A percentile compares a stretch with the other conserved stretches of the same genome.
These are phyloP conservation scores for Adelognathus sp. DNA, from an alignment of 2,888 invertebrate genomes.

Conservation along the genomic window DNA sequence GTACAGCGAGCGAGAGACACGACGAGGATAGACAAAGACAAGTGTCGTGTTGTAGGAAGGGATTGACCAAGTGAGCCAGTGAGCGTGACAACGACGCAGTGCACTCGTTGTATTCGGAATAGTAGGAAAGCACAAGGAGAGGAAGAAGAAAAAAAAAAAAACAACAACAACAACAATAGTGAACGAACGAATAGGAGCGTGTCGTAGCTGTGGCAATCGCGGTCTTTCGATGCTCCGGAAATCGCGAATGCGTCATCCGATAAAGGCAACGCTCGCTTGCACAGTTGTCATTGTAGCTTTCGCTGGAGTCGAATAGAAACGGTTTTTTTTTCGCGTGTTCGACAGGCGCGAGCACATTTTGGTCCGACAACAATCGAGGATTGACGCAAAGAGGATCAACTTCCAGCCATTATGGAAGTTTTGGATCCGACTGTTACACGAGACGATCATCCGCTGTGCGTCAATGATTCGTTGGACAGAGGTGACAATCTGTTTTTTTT, in stretches of 20 bases:
- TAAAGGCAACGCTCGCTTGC: constrained; percentile 4
- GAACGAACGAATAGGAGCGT: constrained; percentile 10
- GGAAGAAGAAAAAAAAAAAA: constrained; percentile 12
- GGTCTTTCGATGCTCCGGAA: constrained; percentile 15
- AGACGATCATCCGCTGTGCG: constrained; percentile 76
- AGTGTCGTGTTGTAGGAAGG: background rate
- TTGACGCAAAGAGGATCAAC: background rate
- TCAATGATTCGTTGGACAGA: constrained; percentile 76
- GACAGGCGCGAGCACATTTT: too few relatives aligned
- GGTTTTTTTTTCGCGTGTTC: too few relatives aligned
- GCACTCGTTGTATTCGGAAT: background rate
- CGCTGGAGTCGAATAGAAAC: background rate
- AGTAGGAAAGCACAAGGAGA: background rate
- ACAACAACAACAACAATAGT: too few relatives aligned
- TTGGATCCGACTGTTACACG: constrained; percentile 76
- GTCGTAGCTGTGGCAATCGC: background rate
- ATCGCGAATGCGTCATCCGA: constrained; percentile 42
- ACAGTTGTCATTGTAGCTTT: background rate
- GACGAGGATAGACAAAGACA: background rate
- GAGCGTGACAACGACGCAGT: constrained; percentile 23
- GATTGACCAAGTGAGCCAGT: constrained; percentile 18
- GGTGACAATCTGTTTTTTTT: constrained; percentile 63
- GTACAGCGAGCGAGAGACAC: background rate
- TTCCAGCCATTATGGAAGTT: constrained; percentile 72
- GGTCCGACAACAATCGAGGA: background rate